Evolutionary conservation across 2,113 vertebrate genomes (phyloP).

Genomic region (Brachyhypopomus gauderio): DNA sequence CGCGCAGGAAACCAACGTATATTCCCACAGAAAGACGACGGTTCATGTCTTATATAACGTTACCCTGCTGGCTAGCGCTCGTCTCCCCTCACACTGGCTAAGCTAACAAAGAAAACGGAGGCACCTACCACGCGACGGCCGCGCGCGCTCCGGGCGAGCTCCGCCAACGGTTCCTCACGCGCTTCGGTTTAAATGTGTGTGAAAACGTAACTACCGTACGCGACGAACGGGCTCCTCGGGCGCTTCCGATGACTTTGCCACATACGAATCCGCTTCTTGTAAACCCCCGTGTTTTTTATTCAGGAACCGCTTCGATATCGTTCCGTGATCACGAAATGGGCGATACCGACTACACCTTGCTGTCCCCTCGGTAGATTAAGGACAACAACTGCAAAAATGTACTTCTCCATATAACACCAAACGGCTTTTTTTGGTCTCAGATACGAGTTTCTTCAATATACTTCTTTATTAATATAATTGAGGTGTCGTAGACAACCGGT

Average conservation of each 20-base stretch:
- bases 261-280: constrained; percentile 32
- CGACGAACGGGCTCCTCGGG: constrained; percentile 56
- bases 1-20: too few relatives aligned
- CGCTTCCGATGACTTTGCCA: constrained; percentile 61
- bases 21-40: too few relatives aligned
- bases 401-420: constrained; percentile 50
- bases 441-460: constrained; percentile 52
- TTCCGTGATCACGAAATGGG: constrained; percentile 79
- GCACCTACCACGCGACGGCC: constrained; percentile 95
- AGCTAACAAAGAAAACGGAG: constrained; percentile 88
- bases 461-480: constrained; percentile 54
- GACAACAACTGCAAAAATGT: constrained; percentile 63
- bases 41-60: constrained; percentile 22
- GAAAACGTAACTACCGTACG: constrained; percentile 55
- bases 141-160: constrained; percentile 91
- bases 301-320: constrained; percentile 64
- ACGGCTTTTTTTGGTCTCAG: constrained; percentile 32
- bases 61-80: constrained; percentile 15
- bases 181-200: constrained; percentile 63
- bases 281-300: constrained; percentile 49
- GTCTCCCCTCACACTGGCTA: constrained; percentile 35
- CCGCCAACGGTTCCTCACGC: constrained; percentile 86
- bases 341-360: constrained; percentile 73
- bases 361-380: constrained; percentile 63
- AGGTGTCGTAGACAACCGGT: constrained; percentile 54